phyloP scores from a whole-genome alignment of 2,113 vertebrate genomes.

The Vulpes lagopus region DNA sequence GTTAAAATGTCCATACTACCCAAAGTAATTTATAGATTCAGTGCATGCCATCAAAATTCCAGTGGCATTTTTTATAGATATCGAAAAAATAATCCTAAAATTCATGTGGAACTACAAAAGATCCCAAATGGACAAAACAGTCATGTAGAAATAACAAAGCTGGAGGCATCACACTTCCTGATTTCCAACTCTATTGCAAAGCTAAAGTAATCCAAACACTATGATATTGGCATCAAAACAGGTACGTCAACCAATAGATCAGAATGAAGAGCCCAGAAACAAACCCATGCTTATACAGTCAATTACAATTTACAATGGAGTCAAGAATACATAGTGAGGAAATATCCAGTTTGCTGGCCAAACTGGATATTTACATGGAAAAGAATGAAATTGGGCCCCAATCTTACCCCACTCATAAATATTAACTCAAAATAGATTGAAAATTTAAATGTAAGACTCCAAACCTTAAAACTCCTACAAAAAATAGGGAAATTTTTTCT shows the following conservation, averaged over 20 bases:
- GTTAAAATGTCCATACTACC: not conserved
- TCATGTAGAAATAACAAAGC: not conserved
- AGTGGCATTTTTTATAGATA: not conserved
- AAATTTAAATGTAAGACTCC: not conserved
- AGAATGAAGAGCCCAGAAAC: not conserved
- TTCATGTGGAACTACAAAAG: not conserved
- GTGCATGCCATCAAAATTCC: not conserved
- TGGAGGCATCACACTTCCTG: not conserved
- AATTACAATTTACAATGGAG: not conserved
- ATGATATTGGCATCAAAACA: not conserved
- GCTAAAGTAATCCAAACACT: not conserved
- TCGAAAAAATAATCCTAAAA: not conserved
- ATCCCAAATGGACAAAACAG: not conserved
- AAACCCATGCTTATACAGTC: not conserved
- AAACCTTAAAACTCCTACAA: not conserved
- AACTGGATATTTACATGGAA: not conserved
- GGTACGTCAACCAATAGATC: not conserved
- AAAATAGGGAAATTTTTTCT: not conserved
- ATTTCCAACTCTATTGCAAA: not conserved
- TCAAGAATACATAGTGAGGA: not conserved
- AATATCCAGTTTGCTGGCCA: not conserved
- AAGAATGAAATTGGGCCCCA: not conserved
- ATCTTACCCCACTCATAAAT: not conserved
- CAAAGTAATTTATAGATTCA: not conserved
- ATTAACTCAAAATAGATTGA: not conserved